A percentile compares a stretch with the other conserved stretches of the same genome.
Conservation (phyloP, 2,797 vertebrate species). For the Sparidentex hasta region DNA sequence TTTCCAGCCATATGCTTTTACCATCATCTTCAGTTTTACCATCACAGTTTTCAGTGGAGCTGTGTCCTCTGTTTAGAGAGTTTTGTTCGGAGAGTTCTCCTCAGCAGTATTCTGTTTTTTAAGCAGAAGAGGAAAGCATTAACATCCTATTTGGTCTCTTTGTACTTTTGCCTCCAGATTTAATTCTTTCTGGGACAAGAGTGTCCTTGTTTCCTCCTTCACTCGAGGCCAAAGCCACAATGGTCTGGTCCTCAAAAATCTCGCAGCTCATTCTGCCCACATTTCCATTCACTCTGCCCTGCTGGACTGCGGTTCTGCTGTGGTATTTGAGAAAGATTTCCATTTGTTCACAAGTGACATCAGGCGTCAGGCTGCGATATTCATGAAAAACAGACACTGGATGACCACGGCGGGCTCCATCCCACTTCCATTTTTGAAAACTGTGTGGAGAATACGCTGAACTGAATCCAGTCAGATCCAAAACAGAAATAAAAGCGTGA, state of each 20-base stretch:
- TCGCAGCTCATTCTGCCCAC: slow-evolving; percentile 63
- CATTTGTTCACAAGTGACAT: slow-evolving; percentile 61
- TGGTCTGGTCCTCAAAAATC: slow-evolving; percentile 41
- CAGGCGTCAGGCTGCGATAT: slow-evolving; percentile 43
- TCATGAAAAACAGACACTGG: slow-evolving; percentile 49
- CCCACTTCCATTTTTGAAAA: slow-evolving; percentile 26
- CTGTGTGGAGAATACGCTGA: background rate
- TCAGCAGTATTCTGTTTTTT: slow-evolving; percentile 5
- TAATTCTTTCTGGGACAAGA: slow-evolving; percentile 59
- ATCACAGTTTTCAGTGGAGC: slow-evolving; percentile 8
- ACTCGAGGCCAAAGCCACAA: slow-evolving; percentile 68
- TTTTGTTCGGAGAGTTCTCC: slow-evolving; percentile 5
- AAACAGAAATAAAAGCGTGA: slow-evolving; percentile 20
- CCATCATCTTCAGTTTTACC: slow-evolving; percentile 38
- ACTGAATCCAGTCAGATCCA: slow-evolving; percentile 20
- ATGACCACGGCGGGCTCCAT: slow-evolving; percentile 18
- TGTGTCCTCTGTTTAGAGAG: background rate
- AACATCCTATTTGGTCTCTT: slow-evolving; percentile 32
- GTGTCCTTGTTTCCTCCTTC: slow-evolving; percentile 62
- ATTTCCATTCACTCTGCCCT: slow-evolving; percentile 61
- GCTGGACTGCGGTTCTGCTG: slow-evolving; percentile 51
- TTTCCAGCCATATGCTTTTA: slow-evolving; percentile 41
- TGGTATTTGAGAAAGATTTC: slow-evolving; percentile 62
- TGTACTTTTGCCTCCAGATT: slow-evolving; percentile 40
- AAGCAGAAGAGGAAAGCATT: slow-evolving; percentile 26